These are phyloP conservation scores for Pyxicephalus adspersus DNA, from an alignment of 2,113 vertebrate genomes.

Conservation along the genomic window DNA sequence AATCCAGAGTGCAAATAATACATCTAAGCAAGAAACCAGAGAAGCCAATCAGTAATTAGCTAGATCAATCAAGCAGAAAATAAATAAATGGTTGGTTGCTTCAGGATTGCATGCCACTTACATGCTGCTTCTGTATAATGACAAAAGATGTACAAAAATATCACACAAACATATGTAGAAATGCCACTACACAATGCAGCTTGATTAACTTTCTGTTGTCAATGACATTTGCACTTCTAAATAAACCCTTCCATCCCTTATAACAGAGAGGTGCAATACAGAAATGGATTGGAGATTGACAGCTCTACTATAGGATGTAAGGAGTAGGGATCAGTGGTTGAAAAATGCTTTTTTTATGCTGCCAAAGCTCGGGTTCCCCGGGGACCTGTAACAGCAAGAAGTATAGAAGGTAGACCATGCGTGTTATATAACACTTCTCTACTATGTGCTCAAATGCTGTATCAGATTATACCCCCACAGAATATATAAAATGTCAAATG, in stretches of 20 bases:
- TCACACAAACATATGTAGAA: neutral
- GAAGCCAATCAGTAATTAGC: too few relatives aligned
- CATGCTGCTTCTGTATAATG: too few relatives aligned
- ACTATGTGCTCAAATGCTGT: neutral
- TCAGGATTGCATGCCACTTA: too few relatives aligned
- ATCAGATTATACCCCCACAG: conserved; percentile 13
- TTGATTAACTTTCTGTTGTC: neutral
- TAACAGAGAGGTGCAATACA: conserved; percentile 7
- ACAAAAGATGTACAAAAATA: too few relatives aligned
- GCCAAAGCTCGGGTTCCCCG: neutral
- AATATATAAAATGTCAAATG: conserved; percentile 33
- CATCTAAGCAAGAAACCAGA: too few relatives aligned
- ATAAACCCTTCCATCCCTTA: neutral
- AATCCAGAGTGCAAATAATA: too few relatives aligned
- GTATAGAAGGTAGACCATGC: conserved; percentile 28
- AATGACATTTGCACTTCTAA: neutral
- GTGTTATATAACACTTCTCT: conserved; percentile 7
- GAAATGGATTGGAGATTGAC: conserved; percentile 10
- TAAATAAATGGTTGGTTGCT: too few relatives aligned
- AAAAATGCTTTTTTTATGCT: conserved; percentile 33
- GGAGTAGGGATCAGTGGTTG: conserved; percentile 27
- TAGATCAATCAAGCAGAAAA: too few relatives aligned
- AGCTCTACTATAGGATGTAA: conserved; percentile 21
- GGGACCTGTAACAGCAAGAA: conserved; percentile 5
- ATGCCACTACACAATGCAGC: conserved; percentile 1